Evolutionary conservation across 2,888 invertebrate genomes (phyloP).

Genomic region (Platycheirus albimanus): DNA sequence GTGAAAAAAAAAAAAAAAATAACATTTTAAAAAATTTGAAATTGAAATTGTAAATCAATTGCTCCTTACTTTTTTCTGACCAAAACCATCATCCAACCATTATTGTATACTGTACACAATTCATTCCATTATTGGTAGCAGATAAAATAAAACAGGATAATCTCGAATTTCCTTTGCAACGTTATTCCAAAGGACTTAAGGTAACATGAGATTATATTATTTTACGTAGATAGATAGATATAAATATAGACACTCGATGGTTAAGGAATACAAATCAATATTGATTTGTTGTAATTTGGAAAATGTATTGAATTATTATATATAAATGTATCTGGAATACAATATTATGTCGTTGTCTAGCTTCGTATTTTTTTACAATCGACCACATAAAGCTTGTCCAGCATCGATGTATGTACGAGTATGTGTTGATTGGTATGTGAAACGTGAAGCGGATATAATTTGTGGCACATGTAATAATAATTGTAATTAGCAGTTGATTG

Average conservation of each 20-base stretch:
- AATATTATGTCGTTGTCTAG: neutral
- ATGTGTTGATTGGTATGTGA: neutral
- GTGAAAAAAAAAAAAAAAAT: no score
- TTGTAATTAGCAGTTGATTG: constrained; percentile 58
- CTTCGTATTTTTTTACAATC: constrained; percentile 8
- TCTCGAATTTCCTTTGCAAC: no score
- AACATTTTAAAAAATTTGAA: no score
- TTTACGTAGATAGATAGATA: neutral
- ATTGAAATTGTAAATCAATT: no score
- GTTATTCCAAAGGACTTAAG: neutral
- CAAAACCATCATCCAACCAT: no score
- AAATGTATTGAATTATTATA: constrained; percentile 21
- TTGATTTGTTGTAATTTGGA: constrained; percentile 20
- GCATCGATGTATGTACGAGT: no score
- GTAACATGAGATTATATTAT: neutral
- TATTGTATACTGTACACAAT: no score
- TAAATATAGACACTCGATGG: no score
- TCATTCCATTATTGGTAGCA: no score
- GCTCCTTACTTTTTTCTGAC: no score
- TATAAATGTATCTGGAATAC: neutral
- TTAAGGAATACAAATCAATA: neutral
- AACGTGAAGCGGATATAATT: constrained; percentile 52
- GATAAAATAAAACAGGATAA: no score
- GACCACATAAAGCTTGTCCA: no score
- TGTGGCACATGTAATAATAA: constrained; percentile 40